A percentile compares a stretch with the other conserved stretches of the same genome.
Evolutionary conservation across 1,140 invertebrate species (phyloP).

Genomic region (Nasonia longicornis): DNA sequence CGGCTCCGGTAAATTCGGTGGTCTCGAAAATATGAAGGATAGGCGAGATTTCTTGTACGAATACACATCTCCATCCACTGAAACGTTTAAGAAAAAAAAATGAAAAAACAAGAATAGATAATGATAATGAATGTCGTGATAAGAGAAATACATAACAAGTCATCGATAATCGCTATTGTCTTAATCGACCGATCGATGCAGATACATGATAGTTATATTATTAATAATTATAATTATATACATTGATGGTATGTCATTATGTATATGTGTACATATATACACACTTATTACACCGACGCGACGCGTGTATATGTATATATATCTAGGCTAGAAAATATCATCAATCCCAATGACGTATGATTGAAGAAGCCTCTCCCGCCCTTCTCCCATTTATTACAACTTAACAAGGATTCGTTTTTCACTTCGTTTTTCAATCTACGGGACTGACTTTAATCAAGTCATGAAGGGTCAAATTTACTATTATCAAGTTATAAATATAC

Average conservation of each 20-base stretch:
- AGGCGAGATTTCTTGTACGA: constrained; percentile 39
- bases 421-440: constrained; percentile 10
- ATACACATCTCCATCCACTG: constrained; percentile 46
- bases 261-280: constrained; percentile 68
- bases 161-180: constrained; percentile 46
- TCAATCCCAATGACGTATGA: constrained; percentile 36
- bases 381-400: constrained; percentile 41
- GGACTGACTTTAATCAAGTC: constrained; percentile 25
- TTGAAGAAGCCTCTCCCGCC: constrained; percentile 38
- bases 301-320: constrained; percentile 55
- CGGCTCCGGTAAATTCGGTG: constrained; percentile 15
- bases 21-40: constrained; percentile 10
- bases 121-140: constrained; percentile 44
- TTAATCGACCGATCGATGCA: constrained; percentile 47
- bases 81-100: constrained; percentile 40
- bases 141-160: constrained; percentile 45
- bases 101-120: constrained; percentile 32
- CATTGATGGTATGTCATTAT: constrained; percentile 65
- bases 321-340: constrained; percentile 48
- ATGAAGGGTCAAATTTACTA: constrained; percentile 13
- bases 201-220: constrained; percentile 49
- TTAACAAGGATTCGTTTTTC: constrained; percentile 24
- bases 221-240: constrained; percentile 61
- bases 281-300: constrained; percentile 60
- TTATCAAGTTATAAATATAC: constrained; percentile 10